These are phyloP conservation scores for Oreamnos americanus DNA, from an alignment of 2,113 vertebrate genomes.

Conservation along the genomic window DNA sequence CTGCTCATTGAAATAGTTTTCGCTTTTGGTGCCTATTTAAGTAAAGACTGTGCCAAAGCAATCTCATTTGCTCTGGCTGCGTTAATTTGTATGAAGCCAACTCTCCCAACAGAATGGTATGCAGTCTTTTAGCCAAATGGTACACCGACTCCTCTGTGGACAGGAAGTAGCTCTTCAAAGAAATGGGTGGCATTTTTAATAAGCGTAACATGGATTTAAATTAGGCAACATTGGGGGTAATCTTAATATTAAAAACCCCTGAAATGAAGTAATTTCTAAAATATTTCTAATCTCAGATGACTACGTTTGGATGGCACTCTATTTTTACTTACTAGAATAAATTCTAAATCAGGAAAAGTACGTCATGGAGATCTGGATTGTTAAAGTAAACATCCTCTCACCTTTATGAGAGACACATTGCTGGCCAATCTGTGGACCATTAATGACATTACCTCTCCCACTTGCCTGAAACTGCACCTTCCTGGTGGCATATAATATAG, in stretches of 20 bases:
- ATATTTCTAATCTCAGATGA: conserved; percentile 30
- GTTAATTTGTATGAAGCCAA: not conserved
- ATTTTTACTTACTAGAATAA: not conserved
- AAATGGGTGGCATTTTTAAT: not conserved
- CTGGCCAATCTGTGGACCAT: not conserved
- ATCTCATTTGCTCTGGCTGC: not conserved
- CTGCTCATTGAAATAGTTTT: not conserved
- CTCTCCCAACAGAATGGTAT: not conserved
- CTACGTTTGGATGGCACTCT: not conserved
- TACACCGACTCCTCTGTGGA: not conserved
- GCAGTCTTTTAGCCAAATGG: not conserved
- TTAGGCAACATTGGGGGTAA: not conserved
- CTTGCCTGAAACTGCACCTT: not conserved
- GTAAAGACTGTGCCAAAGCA: not conserved
- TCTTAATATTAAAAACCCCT: not conserved
- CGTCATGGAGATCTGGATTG: not conserved
- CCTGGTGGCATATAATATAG: not conserved
- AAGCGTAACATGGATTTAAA: conserved; percentile 1
- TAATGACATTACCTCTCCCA: not conserved
- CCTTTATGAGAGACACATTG: not conserved
- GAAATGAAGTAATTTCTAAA: not conserved
- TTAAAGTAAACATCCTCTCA: not conserved
- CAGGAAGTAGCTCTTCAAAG: not conserved
- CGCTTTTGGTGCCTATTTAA: not conserved
- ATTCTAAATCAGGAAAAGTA: not conserved